These are phyloP conservation scores for Thalpophila matura DNA, from an alignment of 2,888 invertebrate species.

Conservation along the genomic window DNA sequence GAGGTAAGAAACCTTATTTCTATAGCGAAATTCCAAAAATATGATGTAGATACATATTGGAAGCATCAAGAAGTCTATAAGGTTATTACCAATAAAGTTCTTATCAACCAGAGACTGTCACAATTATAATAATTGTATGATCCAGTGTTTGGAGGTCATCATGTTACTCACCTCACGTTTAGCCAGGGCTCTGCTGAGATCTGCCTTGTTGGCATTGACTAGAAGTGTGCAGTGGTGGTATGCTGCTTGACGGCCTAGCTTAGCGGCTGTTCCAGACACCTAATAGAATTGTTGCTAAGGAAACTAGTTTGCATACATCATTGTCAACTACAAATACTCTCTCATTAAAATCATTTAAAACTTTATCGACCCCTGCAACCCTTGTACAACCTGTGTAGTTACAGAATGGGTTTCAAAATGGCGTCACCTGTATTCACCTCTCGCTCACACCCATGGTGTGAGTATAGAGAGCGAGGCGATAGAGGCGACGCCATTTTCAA, in stretches of 20 bases:
- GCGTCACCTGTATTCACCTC: too few relatives aligned
- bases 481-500: too few relatives aligned
- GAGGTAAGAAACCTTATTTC: not conserved
- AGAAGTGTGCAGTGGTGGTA: slow-evolving; percentile 99
- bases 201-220: slow-evolving; percentile 95
- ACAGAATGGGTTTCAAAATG: too few relatives aligned
- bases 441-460: too few relatives aligned
- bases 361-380: too few relatives aligned
- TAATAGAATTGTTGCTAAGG: slow-evolving; percentile 79
- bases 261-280: slow-evolving; percentile 99
- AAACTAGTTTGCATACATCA: slow-evolving; percentile 53
- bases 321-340: not conserved
- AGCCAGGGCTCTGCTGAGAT: slow-evolving; percentile 93
- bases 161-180: slow-evolving; percentile 93
- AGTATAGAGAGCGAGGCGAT: too few relatives aligned
- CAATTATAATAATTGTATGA: not conserved
- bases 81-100: not conserved
- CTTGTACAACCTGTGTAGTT: too few relatives aligned
- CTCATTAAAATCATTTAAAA: not conserved
- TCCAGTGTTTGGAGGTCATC: slow-evolving; percentile 35
- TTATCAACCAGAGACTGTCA: slow-evolving; percentile 1
- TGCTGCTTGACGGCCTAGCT: slow-evolving; percentile 96
- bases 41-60: not conserved
- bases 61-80: not conserved
- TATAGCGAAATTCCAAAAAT: not conserved